Base-by-base conservation (phyloP, 1,140 invertebrate species). In the Platyscapa corneri region DNA sequence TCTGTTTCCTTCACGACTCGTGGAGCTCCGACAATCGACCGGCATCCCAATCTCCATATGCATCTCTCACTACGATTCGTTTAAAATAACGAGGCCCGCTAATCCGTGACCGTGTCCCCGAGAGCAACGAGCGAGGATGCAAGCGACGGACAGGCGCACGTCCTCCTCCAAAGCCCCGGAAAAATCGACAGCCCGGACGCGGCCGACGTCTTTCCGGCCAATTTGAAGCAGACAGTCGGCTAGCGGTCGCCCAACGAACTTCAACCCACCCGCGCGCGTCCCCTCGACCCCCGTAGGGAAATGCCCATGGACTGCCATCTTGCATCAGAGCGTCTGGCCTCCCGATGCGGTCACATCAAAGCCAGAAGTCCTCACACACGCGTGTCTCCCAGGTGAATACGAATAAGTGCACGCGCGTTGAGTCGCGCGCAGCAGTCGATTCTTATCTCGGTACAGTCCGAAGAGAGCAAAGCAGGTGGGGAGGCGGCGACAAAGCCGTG, bases 201-300 rank as follows among this genome's bases (percentile, higher is more conserved):
- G 20, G 3, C 7, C 82, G 20, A 6, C 7, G 75, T 49, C 67
- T 89, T 90, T 90, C 88, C 90, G 88, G 87, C 32, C 88, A 90
- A 90, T 90, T 91, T 90, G 77, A 88, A 82, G 83, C 86, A 86
- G 87, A 87, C 88, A 86, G 81, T 76, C 49, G 74, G 56, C 49
- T 81, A 80, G 70, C 60, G 72, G 77, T 80, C 82, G 84, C 37
- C 37, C 34, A 75, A 46, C 23, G 16, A 12, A 46, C 5, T 46
- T 12, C 42, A 46, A 12, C 67, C 39, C 34, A 16, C n/a, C n/a
- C n/a, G n/a, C n/a, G n/a, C n/a, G n/a, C n/a, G n/a, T n/a, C n/a
- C n/a, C n/a, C n/a, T 10, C 34, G 34, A 20, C 67, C 30, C 67
- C 67, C 67, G 34, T 39, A 34, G 67, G 27, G 67, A 34, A 20